phyloP scores from a whole-genome alignment of 2,113 vertebrate species.

The Protobothrops mucrosquamatus region DNA sequence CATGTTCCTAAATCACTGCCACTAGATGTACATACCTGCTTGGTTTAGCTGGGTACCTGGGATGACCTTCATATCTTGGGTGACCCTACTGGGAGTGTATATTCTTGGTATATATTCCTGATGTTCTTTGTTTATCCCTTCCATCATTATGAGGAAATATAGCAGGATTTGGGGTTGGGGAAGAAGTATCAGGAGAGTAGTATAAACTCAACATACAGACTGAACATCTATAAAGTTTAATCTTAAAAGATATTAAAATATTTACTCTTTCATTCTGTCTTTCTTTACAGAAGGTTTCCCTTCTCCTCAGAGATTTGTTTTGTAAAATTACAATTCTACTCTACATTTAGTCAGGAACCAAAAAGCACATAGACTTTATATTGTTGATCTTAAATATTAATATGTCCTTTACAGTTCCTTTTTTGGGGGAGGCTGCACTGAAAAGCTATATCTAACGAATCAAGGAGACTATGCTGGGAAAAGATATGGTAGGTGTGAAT shows the following conservation, averaged over 20 bases:
- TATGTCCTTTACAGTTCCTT: not conserved
- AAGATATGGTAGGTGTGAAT: not conserved
- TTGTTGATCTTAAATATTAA: not conserved
- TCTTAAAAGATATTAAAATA: not conserved
- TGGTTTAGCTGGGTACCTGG: not conserved
- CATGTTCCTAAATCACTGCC: not conserved
- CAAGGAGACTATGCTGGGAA: accelerated
- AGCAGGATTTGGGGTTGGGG: not conserved
- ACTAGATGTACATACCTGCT: not conserved
- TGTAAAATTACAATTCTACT: not conserved
- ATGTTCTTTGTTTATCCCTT: too few relatives aligned
- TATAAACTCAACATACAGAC: not conserved
- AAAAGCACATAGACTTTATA: not conserved
- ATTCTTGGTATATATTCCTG: not conserved
- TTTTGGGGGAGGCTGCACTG: not conserved
- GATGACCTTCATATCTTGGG: not conserved
- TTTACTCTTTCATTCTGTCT: not conserved
- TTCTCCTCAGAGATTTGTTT: not conserved
- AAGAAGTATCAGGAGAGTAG: not conserved
- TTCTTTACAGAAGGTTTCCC: not conserved
- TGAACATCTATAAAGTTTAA: not conserved
- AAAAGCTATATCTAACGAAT: not conserved
- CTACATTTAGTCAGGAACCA: slow-evolving; percentile 2
- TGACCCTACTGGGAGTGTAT: not conserved
- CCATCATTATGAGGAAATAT: not conserved